These are phyloP conservation scores for Thaumatotibia leucotreta DNA, from an alignment of 1,140 invertebrate genomes.

Conservation along the genomic window DNA sequence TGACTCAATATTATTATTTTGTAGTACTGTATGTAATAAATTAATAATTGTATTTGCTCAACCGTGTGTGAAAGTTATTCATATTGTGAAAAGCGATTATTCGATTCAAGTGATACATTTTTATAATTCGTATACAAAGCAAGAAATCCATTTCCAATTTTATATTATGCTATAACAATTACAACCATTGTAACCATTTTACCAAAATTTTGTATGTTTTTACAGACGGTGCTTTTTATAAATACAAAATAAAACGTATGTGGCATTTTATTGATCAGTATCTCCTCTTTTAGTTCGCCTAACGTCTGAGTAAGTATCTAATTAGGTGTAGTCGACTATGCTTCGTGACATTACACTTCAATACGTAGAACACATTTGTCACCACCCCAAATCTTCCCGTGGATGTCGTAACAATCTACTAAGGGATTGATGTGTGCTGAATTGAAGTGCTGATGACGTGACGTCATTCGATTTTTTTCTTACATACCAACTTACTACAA, in stretches of 20 bases:
- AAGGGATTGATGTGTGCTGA: too few species aligned
- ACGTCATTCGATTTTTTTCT: too few species aligned
- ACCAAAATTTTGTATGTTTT: constrained; percentile 70
- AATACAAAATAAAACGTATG: constrained; percentile 48
- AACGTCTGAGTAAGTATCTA: too few species aligned
- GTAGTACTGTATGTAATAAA: constrained; percentile 30
- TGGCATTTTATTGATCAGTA: constrained; percentile 28
- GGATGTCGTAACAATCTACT: too few species aligned
- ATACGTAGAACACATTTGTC: too few species aligned
- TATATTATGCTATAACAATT: constrained; percentile 58
- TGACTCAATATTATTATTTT: constrained; percentile 26
- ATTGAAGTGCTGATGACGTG: too few species aligned
- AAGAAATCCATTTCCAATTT: constrained; percentile 57
- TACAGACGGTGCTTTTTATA: constrained; percentile 74
- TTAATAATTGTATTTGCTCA: constrained; percentile 37
- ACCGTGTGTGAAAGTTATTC: constrained; percentile 25
- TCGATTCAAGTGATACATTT: constrained; percentile 44
- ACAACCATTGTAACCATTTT: constrained; percentile 57
- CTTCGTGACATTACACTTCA: too few species aligned
- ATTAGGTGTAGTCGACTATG: too few species aligned
- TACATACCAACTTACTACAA: too few species aligned
- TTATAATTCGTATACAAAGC: constrained; percentile 58
- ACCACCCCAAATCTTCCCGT: too few species aligned
- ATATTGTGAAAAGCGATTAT: constrained; percentile 36
- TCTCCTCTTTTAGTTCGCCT: too few species aligned